Base-by-base conservation (phyloP, 2,113 vertebrate species). In the Dryoscopus gambensis region DNA sequence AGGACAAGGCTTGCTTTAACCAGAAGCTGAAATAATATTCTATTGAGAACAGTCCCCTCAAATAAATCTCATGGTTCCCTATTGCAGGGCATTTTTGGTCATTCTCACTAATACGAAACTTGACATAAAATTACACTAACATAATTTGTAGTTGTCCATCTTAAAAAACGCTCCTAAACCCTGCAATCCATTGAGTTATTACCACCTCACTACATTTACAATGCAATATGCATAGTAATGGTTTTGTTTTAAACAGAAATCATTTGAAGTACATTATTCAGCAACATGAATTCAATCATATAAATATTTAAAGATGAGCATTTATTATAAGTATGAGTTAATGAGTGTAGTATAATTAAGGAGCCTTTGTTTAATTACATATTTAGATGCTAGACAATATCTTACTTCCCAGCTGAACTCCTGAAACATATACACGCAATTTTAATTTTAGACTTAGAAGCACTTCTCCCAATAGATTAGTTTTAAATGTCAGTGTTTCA, bases 401-500 rank as follows among this genome's bases (percentile, higher is more conserved):
- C 77, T 91, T 85, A 27, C 39, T 91, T 92, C 62, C 27, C 59
- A 55, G 33, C 35, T 59, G 14, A n/a, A 49, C 27, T 89, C 80
- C 57, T 93, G 24, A 78, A 95, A 91, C 53, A 10, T 56, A 91
- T n/a, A 47, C 31, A 10, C 6, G 25, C 42, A 59, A 78, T 94
- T 95, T 90, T 93, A 90, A 94, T 96, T 93, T 92, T 78, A 88
- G 56, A 78, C 68, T 89, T 87, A 24, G 55, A 92, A 93, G 28
- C 33, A 84, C 9, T 20, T 93, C 67, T 82, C 55, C 85, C 84
- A 90, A 35, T 42, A 90, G 60, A 63, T 93, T 92, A 95, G 46
- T 76, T 74, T 89, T 87, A 96, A 96, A 94, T 91, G 93, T 96
- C 63, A 93, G 59, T 67, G 57, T 85, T 82, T 79, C 84, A 93